Percentiles rank a stretch among this genome's conserved stretches.
phyloP scores from a whole-genome alignment of 2,113 vertebrate genomes.

The Sceloporus undulatus region DNA sequence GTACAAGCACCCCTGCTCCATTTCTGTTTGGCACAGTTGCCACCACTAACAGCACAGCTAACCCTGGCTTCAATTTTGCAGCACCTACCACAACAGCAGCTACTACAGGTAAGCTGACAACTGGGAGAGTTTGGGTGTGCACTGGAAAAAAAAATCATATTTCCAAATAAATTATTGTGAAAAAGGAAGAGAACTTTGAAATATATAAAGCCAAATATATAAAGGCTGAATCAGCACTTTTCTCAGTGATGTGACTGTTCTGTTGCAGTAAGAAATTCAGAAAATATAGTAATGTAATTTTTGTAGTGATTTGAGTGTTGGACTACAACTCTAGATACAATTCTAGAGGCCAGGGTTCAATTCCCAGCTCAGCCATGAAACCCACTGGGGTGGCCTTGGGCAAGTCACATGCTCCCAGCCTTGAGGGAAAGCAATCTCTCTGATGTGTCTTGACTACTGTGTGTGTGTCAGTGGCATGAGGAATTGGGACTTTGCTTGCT shows the following conservation, averaged over 20 bases:
- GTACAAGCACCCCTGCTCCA: conserved; percentile 63
- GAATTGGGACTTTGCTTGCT: no score
- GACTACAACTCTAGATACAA: no score
- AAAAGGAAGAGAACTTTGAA: neutral
- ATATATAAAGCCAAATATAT: neutral
- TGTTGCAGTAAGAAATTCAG: neutral
- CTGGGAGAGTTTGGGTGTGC: neutral
- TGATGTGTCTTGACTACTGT: no score
- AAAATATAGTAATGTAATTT: neutral
- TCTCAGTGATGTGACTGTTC: no score
- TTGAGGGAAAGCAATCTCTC: no score
- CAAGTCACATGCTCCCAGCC: no score
- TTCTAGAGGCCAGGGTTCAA: no score
- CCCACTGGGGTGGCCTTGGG: no score
- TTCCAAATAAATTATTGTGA: neutral
- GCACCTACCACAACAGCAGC: conserved; percentile 71
- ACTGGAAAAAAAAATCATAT: neutral
- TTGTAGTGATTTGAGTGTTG: neutral
- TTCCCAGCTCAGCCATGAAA: no score
- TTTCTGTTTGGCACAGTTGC: conserved; percentile 86
- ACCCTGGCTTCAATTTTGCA: conserved; percentile 86
- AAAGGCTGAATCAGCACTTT: neutral
- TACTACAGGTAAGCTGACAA: conserved; percentile 83
- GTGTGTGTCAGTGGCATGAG: no score
- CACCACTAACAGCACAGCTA: conserved; percentile 72